Evolutionary conservation across 2,113 vertebrate species (phyloP).

Genomic region (Tauraco erythrolophus): DNA sequence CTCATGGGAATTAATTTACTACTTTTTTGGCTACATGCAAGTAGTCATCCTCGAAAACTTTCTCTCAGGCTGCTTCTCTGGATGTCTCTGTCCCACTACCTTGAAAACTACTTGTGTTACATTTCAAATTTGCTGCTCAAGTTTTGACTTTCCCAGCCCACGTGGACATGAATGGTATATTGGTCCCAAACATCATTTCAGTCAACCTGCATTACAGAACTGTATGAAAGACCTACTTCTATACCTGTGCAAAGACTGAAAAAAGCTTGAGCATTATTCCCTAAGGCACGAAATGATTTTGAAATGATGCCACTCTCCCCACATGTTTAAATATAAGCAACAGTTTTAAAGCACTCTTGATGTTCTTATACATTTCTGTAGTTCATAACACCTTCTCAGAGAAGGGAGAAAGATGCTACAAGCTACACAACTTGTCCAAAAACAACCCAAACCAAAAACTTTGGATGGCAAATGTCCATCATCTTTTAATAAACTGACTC

Average conservation of each 20-base stretch:
- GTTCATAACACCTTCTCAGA: neutral
- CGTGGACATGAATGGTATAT: neutral
- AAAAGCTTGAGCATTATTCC: neutral
- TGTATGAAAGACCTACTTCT: neutral
- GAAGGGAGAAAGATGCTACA: neutral
- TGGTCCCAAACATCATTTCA: neutral
- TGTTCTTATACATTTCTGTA: neutral
- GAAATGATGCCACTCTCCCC: neutral
- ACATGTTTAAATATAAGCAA: neutral
- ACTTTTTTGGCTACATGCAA: neutral
- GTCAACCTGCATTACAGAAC: neutral
- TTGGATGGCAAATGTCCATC: neutral
- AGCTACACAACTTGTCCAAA: neutral
- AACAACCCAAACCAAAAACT: neutral
- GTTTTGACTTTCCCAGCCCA: neutral
- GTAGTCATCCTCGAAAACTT: neutral
- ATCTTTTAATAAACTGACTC: slow-evolving; percentile 19
- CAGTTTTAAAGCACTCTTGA: neutral
- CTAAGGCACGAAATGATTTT: neutral
- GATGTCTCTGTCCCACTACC: neutral
- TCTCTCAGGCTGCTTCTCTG: neutral
- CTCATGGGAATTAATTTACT: neutral
- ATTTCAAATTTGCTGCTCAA: neutral
- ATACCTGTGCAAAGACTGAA: neutral
- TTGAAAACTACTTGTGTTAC: neutral